Conservation (phyloP, 2,797 vertebrate genomes). For the Hyperoplus lanceolatus region DNA sequence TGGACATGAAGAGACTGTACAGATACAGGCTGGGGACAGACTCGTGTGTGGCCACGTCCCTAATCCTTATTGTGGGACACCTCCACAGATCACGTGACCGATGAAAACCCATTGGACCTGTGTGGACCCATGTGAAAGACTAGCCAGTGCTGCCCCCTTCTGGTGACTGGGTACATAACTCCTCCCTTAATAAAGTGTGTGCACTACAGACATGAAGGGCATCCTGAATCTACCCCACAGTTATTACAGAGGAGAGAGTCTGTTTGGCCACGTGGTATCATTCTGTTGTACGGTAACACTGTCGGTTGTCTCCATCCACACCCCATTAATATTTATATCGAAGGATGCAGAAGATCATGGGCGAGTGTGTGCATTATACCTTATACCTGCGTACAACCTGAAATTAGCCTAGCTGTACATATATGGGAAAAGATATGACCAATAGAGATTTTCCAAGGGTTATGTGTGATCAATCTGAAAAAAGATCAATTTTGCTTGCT, state of each 20-base stretch:
- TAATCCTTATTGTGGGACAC: constrained; percentile 56
- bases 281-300: constrained; percentile 53
- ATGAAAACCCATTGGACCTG: constrained; percentile 47
- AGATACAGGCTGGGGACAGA: constrained; percentile 43
- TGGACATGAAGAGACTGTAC: constrained; percentile 45
- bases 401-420: constrained; percentile 62
- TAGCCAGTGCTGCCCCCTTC: constrained; percentile 62
- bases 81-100: constrained; percentile 58
- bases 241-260: constrained; percentile 37
- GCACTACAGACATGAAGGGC: constrained; percentile 57
- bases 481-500: constrained; percentile 36
- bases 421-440: constrained; percentile 45
- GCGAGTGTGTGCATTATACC: constrained; percentile 46
- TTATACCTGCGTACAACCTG: constrained; percentile 54
- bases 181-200: constrained; percentile 45
- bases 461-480: constrained; percentile 44
- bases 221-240: constrained; percentile 43
- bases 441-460: constrained; percentile 53
- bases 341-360: constrained; percentile 52
- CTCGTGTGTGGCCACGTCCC: constrained; percentile 39
- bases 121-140: constrained; percentile 54
- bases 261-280: constrained; percentile 43
- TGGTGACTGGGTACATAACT: constrained; percentile 62
- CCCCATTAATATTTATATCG: constrained; percentile 59
- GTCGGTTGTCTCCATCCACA: constrained; percentile 53